A percentile compares a stretch with the other conserved stretches of the same genome.
These are phyloP conservation scores for Mus pahari DNA, from an alignment of 2,113 vertebrate genomes.

Conservation along the genomic window DNA sequence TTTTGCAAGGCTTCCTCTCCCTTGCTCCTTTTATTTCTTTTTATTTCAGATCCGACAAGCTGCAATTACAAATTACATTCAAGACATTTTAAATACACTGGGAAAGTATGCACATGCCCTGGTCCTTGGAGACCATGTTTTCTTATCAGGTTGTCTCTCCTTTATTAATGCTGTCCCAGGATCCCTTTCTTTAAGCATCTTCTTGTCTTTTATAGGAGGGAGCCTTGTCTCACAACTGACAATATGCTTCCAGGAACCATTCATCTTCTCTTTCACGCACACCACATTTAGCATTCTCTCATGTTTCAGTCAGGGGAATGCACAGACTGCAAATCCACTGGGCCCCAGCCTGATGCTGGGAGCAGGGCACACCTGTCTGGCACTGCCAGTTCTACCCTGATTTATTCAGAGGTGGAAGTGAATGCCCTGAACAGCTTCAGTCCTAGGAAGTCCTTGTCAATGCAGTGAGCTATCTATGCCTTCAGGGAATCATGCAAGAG, in stretches of 20 bases:
- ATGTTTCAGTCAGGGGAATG: not conserved
- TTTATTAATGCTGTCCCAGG: slow-evolving; percentile 40
- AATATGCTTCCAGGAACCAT: slow-evolving; percentile 41
- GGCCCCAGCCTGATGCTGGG: not conserved
- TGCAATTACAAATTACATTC: slow-evolving; percentile 58
- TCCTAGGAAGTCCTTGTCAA: slow-evolving; percentile 33
- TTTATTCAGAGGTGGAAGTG: slow-evolving; percentile 29
- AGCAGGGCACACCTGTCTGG: slow-evolving; percentile 22
- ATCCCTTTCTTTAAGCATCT: slow-evolving; percentile 37
- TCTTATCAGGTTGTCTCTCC: slow-evolving; percentile 36
- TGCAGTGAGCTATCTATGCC: not conserved
- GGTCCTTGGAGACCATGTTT: not conserved
- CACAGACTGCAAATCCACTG: accelerated
- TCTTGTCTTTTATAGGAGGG: not conserved
- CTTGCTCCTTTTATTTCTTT: not conserved
- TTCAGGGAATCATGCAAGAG: slow-evolving; percentile 28
- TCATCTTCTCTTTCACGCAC: slow-evolving; percentile 6
- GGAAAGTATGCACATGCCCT: not conserved
- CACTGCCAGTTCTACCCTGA: not conserved
- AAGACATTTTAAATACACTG: slow-evolving; percentile 48
- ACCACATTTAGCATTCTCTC: slow-evolving; percentile 6
- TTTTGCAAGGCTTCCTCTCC: not conserved
- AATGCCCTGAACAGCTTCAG: slow-evolving; percentile 2
- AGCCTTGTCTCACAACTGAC: slow-evolving; percentile 3
- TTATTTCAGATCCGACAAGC: slow-evolving; percentile 44